A percentile compares a stretch with the other conserved stretches of the same genome.
phyloP scores from a whole-genome alignment of 1,140 invertebrate genomes.

The Linepithema humile region DNA sequence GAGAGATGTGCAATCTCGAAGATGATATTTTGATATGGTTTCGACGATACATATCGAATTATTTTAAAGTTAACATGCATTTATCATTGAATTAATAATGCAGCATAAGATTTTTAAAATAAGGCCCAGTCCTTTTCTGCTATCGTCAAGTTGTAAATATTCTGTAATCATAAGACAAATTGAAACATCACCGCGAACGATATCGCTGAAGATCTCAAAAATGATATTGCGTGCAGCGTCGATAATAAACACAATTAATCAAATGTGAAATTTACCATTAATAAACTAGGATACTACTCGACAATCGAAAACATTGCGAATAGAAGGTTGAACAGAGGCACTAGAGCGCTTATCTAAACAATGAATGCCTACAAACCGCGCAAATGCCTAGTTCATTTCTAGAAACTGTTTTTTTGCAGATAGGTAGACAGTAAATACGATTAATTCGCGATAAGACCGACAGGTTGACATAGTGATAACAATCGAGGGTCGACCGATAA shows the following conservation, averaged over 20 bases:
- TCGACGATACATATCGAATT: neutral
- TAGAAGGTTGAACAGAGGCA: neutral
- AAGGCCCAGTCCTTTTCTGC: neutral
- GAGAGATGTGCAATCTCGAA: conserved; percentile 24
- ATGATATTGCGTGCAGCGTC: neutral
- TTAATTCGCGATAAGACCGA: neutral
- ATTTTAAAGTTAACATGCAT: conserved; percentile 16
- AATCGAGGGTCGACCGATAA: neutral
- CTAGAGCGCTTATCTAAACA: neutral
- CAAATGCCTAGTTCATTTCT: neutral
- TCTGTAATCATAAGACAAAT: neutral
- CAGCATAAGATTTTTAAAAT: neutral
- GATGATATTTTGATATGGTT: neutral
- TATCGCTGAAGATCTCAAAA: neutral
- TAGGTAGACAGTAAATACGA: neutral
- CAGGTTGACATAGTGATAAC: neutral
- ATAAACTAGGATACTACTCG: neutral
- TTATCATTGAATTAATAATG: neutral
- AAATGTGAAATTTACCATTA: conserved; percentile 16
- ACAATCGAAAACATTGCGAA: neutral
- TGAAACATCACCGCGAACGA: neutral
- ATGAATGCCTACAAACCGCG: neutral
- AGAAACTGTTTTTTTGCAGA: neutral
- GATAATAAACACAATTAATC: conserved; percentile 34
- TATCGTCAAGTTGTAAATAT: neutral